Base-by-base conservation (phyloP, 2,113 vertebrate genomes). In the Crypturellus undulatus region DNA sequence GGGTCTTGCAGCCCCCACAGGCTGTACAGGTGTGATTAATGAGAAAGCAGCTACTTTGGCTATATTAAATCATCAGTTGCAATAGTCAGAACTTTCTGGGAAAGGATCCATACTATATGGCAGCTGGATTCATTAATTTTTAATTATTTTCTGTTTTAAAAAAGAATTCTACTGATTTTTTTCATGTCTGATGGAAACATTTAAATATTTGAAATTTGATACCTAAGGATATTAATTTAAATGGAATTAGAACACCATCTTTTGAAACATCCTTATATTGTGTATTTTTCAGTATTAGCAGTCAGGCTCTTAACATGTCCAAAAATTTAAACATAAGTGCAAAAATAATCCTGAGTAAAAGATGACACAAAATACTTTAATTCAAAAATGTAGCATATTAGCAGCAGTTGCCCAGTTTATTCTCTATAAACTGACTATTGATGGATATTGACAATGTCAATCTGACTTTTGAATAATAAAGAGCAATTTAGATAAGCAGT, bases 171-270 rank as follows among this genome's bases (percentile, higher is more conserved):
- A 91, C 82, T 82, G 36, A 54, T 95, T 93, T 96, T 95, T 97
- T 96, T 97, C 89, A 95, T 45, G 94, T 93, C 42, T 92, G 79
- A 86, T 89, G 68, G 92, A 95, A 96, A 79, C 77, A 36, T 63
- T 95, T 89, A 93, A 83, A 87, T 9, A 34, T 84, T 93, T 81
- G 94, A 91, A 85, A 91, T 95, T 81, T 96, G 69, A 84, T 76
- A 92, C 71, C 79, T 62, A 86, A 77, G 84, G 78, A 40, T 69
- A 26, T 70, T 58, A 3, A 93, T 91, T 94, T 92, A 95, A 97
- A 92, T 90, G 79, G 93, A 96, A 92, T 94, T 92, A 92, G 85
- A 92, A 90, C n/a, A 68, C 73, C 73, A 52, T 92, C 71, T 85
- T 95, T 94, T 93, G n/a, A 60, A 97, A 79, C 81, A 94, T 81